phyloP scores from a whole-genome alignment of 1,140 invertebrate species.

The Brachionus calyciflorus region DNA sequence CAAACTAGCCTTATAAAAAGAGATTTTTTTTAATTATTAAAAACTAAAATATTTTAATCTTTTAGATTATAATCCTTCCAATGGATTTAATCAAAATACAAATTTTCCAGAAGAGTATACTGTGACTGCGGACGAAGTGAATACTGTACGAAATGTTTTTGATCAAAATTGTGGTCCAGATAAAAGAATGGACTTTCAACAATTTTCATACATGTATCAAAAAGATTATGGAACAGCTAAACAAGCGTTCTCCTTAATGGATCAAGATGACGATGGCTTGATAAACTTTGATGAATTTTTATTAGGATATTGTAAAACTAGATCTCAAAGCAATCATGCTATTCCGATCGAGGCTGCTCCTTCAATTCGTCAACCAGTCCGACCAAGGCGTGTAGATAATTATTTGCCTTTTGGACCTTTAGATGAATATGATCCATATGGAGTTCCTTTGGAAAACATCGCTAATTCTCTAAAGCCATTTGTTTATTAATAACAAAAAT shows the following conservation, averaged over 20 bases:
- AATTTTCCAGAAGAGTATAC: conserved; percentile 4
- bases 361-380: neutral
- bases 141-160: neutral
- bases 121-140: neutral
- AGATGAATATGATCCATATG: conserved; percentile 27
- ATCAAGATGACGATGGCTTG: conserved; percentile 3
- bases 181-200: conserved; percentile 29
- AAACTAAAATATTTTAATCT: too few relatives aligned
- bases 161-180: conserved; percentile 18
- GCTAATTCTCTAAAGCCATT: neutral
- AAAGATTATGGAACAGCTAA: neutral
- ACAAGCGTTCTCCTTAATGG: neutral
- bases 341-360: too few relatives aligned
- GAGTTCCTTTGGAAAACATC: neutral
- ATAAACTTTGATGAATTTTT: conserved; percentile 37
- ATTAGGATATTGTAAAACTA: neutral
- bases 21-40: too few relatives aligned
- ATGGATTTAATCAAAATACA: too few relatives aligned
- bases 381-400: neutral
- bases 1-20: too few relatives aligned
- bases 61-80: too few relatives aligned
- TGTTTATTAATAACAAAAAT: neutral
- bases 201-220: conserved; percentile 10
- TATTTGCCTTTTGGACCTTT: conserved; percentile 21
- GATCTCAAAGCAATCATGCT: neutral